Evolutionary conservation across 2,113 vertebrate genomes (phyloP).

Genomic region (Cygnus atratus): DNA sequence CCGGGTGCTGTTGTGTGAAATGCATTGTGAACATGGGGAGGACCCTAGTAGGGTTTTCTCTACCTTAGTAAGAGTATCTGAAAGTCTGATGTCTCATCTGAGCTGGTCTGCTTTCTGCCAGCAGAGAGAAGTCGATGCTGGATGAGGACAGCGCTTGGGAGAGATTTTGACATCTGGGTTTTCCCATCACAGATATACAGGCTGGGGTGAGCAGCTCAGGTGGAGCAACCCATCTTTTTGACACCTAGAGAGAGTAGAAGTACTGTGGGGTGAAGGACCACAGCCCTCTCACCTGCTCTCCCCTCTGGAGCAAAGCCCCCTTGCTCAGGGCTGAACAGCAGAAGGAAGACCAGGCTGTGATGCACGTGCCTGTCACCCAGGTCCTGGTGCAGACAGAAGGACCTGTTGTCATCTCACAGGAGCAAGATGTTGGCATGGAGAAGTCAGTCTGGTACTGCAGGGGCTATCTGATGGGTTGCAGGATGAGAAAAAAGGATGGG

Average conservation of each 20-base stretch:
- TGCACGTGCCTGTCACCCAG: too few relatives aligned
- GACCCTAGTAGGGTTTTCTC: neutral
- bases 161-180: neutral
- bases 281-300: neutral
- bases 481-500: neutral
- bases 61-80: neutral
- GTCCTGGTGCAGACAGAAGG: neutral
- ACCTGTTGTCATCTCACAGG: neutral
- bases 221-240: neutral
- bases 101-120: neutral
- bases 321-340: neutral
- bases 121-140: neutral
- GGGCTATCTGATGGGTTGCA: neutral
- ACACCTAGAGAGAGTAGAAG: neutral
- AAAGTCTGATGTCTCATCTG: neutral
- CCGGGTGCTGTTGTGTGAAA: too few relatives aligned
- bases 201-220: neutral
- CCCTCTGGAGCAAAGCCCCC: neutral
- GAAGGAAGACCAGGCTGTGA: rapidly evolving
- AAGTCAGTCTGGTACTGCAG: neutral
- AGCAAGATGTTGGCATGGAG: neutral
- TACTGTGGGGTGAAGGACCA: neutral
- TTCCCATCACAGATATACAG: neutral
- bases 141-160: neutral
- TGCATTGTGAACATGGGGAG: rapidly evolving